Base-by-base conservation (phyloP, 2,113 vertebrate species). In the Ctenodactylus gundi region DNA sequence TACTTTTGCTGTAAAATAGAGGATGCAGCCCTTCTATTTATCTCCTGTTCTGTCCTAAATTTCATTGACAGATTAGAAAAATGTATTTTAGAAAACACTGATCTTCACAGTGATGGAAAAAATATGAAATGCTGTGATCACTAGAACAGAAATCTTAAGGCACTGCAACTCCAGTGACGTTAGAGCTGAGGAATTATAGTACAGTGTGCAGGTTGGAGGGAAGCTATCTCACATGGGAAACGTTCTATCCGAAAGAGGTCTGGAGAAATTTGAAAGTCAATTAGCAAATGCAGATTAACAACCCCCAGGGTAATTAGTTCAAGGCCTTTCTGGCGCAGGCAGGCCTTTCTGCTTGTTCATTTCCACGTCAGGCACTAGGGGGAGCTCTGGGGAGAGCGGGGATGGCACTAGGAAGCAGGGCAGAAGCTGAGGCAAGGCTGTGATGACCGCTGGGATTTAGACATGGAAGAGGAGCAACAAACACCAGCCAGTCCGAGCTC, bases 51-150 rank as follows among this genome's bases (percentile, higher is more conserved):
- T 57, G 41, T 53, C 34, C n/a, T 20, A 58, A 55, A 51, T 86
- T 58, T 89, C 49, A 73, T 10, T 65, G 68, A 77, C 25, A 73
- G 11, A 57, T 82, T 21, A 87, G 57, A 84, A 95, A 96, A 77
- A 34, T 75, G 27, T 25, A 46, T 25, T 84, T 92, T 41, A 67
- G 72, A 89, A 94, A 44, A 90, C 65, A 92, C 29, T 36, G 80
- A 55, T 27, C 36, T 58, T 67, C 89, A 72, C 8, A 12, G 23
- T 39, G 21, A 65, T 58, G 10, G 23, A 46, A 84, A n/a, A 78
- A 86, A 46, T 17, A 55, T 5, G 39, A 36, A 89, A 57, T 17
- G n/a, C 20, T 57, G 53, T 39, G 60, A 17, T 60, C 68, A 55
- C 2, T 23, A 36, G 23, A 60, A 36, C 21, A 68, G 31, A 92